A percentile compares a stretch with the other conserved stretches of the same genome.
phyloP scores from a whole-genome alignment of 2,797 vertebrate species.

The Podarcis siculus region DNA sequence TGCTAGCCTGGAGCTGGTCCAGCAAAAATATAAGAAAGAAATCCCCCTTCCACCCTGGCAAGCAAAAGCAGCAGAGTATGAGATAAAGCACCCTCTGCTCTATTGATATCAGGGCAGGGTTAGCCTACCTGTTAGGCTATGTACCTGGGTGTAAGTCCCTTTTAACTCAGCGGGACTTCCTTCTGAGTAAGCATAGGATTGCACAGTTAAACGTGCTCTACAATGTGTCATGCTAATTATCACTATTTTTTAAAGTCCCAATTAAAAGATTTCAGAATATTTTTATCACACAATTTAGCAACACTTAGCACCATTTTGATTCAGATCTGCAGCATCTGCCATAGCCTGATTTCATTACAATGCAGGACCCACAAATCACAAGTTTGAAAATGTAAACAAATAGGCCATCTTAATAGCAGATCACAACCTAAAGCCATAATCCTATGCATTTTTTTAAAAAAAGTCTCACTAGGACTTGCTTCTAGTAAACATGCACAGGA shows the following conservation, averaged over 20 bases:
- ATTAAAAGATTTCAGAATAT: not conserved
- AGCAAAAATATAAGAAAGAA: too few relatives aligned
- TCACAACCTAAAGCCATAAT: not conserved
- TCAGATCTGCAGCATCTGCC: not conserved
- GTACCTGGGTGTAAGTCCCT: not conserved
- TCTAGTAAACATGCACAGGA: not conserved
- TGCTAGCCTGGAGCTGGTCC: too few relatives aligned
- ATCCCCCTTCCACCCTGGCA: too few relatives aligned
- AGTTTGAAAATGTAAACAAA: not conserved
- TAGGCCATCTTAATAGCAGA: not conserved
- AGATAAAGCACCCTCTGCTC: too few relatives aligned
- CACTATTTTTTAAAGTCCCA: not conserved
- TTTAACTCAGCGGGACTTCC: not conserved
- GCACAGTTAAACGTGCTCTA: not conserved
- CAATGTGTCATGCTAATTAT: not conserved
- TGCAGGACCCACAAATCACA: not conserved
- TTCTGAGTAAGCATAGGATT: not conserved
- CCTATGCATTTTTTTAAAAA: not conserved
- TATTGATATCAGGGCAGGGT: too few relatives aligned
- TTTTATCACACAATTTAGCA: not conserved
- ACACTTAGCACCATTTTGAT: slow-evolving; percentile 1
- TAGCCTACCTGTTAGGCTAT: not conserved
- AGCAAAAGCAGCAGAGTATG: too few relatives aligned
- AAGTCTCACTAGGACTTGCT: not conserved
- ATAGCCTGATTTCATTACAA: not conserved